Evolutionary conservation across 2,797 vertebrate genomes (phyloP), one percentile per base, ranked within the genome.

Genomic region (Prionace glauca): DNA sequence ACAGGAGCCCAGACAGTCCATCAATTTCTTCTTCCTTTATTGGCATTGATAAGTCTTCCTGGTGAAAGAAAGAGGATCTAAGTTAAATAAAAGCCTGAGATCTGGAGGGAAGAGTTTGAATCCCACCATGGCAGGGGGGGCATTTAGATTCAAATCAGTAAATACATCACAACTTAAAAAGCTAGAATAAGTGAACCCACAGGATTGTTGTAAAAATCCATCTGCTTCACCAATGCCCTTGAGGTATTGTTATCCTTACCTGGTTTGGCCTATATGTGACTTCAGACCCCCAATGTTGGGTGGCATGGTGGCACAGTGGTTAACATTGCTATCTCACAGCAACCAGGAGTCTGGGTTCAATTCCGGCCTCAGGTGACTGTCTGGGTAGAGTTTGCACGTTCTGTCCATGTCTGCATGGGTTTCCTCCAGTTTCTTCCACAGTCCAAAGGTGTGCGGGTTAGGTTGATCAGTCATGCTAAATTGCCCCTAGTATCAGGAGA

Each of bases 11-110:
- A 0, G 99, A 99, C n/a, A 99, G 98, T 0, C 99, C 99, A 0
- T 99, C 99, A 0, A 99, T 99, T 96, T 99, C 99, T 96, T 99
- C 99, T 96, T 99, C 99, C 0, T 98, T 98, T 87, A 99, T 97
- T 4, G 99, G 98, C 98, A 99, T 98, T 95, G 99, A 98, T 92
- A 99, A 97, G 96, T 99, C 99, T 95, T 99, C 99, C 99, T 99
- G 97, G 2, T 0, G 90, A 95, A n/a, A 29, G 74, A 62, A 65
- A 12, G 72, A 22, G 22, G 24, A 87, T 11, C 32, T 1, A 11
- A 45, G 67, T 45, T 45, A 87, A 95, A 77, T 56, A 29, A 72
- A 29, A 32, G 16, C 18, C 14, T 94, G 65, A 67, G 67, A 18
- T 18, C 74, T n/a, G 22, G 32, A 79, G 74, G 16, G 74, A 79